Conservation (phyloP, 2,797 vertebrate species). For the Martes flavigula region DNA sequence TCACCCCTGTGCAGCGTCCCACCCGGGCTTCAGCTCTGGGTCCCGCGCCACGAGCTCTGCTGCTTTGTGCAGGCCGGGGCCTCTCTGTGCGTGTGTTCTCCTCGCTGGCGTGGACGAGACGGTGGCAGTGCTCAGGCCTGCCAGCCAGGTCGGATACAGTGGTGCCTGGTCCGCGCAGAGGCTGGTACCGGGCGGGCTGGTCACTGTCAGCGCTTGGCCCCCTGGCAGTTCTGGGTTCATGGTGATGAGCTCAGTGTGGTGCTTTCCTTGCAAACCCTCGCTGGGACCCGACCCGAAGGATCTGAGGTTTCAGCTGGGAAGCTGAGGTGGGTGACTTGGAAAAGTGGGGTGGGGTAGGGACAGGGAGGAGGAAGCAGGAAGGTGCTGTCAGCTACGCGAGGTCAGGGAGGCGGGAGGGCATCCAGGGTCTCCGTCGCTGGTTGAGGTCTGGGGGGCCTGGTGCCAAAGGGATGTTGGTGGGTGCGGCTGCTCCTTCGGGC, state of each 20-base stretch:
- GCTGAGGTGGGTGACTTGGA: neutral
- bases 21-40: neutral
- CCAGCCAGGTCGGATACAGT: neutral
- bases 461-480: neutral
- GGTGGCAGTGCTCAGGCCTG: neutral
- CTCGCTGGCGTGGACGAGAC: neutral
- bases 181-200: neutral
- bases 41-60: neutral
- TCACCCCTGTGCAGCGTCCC: neutral
- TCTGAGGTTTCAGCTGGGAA: neutral
- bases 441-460: neutral
- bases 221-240: neutral
- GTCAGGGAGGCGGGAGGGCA: neutral
- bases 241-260: neutral
- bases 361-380: neutral
- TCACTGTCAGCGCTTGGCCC: neutral
- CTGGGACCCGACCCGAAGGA: neutral
- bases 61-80: neutral
- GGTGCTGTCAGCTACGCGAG: rapidly evolving
- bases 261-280: neutral
- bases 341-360: neutral
- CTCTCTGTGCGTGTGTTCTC: neutral
- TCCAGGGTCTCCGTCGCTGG: neutral
- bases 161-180: neutral
- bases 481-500: neutral